Base-by-base conservation (phyloP, 1,140 invertebrate genomes). In the Megalonaias nervosa region DNA sequence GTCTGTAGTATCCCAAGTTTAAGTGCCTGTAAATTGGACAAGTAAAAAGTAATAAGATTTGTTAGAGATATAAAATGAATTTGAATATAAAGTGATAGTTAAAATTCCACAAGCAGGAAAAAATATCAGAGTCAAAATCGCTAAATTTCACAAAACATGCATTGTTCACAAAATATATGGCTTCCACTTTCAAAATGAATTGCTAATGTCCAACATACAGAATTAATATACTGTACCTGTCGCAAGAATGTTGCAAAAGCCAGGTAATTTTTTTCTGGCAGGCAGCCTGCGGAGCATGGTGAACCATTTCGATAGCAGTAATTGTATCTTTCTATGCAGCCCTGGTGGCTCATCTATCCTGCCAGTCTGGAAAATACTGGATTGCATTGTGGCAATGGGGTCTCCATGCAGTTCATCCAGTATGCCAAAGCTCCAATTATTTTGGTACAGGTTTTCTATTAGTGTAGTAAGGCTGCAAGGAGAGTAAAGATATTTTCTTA, bases 301-400 rank as follows among this genome's bases (percentile, higher is more conserved):
- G 6, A 99, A 95, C 98, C 98, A 99, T 87, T 99, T 98, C 19
- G 97, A 93, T 13, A 99, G 91, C 2, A 99, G 91, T 81, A 93
- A 96, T 88, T 99, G 98, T 0, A 97, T 98, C 89, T 99, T 99
- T 86, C 99, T 97, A 84, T 97, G 94, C 12, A 99, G 91, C 16
- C 96, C 97, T 11, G 95, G 96, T 19, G 97, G 97, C 92, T 99
- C 98, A 86, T 98, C 97, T 82, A 95, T 97, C 75, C 98, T 96
- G 71, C 95, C 93, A 31, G 96, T 94, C 93, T 97, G 93, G 21
- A 91, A 89, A 85, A 98, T 97, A 66, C 97, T 97, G 76, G 96
- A 96, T 90, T 98, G 96, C 87, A 99, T 97, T 88, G 98, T 97
- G 23, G 96, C 94, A 5, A 95, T 95, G 1, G 96, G 81, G 19